Conservation (phyloP, 2,888 invertebrate genomes). For the Tortricodes alternella region DNA sequence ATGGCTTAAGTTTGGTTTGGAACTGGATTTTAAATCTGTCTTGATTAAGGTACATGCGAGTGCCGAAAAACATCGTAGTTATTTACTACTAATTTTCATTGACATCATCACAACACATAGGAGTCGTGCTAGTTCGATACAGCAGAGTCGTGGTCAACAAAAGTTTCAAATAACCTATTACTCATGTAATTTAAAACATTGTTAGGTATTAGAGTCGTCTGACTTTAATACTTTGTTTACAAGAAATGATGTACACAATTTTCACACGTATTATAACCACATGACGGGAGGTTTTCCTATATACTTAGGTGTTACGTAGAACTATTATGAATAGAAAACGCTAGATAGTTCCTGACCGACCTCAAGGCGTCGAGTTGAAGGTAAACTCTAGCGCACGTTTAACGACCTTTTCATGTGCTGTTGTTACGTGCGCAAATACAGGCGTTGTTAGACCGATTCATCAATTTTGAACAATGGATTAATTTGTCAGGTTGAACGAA, state of each 20-base stretch:
- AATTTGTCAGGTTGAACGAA: no score
- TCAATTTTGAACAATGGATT: no score
- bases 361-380: background rate
- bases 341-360: background rate
- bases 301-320: background rate
- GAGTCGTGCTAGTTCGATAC: no score
- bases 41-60: background rate
- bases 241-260: background rate
- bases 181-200: background rate
- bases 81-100: no score
- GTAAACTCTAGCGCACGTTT: background rate
- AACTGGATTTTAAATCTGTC: constrained; percentile 12
- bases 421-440: no score
- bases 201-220: background rate
- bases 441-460: no score
- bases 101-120: no score
- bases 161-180: background rate
- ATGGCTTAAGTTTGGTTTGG: constrained; percentile 20
- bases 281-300: background rate
- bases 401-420: background rate
- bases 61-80: background rate
- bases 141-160: background rate
- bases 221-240: background rate
- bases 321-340: background rate
- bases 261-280: background rate